phyloP scores from a whole-genome alignment of 2,113 vertebrate genomes.

The zebrafish (Danio rerio) region GRCz12tu NC_133194.1:6383001-6383500 shows the following conservation, averaged over 20 bases:
- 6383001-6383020: too few species aligned
- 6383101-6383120: background rate
- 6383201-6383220: background rate
- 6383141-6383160: background rate
- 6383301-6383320: background rate
- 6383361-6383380: constrained; percentile 23
- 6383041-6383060: too few species aligned
- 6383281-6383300: constrained; percentile 13
- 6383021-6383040: too few species aligned
- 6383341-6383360: background rate
- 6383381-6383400: background rate
- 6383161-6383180: background rate
- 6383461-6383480: constrained; percentile 37
- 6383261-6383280: constrained; percentile 26
- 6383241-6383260: background rate
- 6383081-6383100: background rate
- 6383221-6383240: background rate
- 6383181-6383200: background rate
- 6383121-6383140: background rate
- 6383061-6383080: too few species aligned
- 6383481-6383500: constrained; percentile 30
- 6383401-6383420: constrained; percentile 24
- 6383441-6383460: constrained; percentile 35
- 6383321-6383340: background rate
- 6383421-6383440: constrained; percentile 36